Percentiles rank a stretch among this genome's conserved stretches.
Conservation (phyloP, 2,888 invertebrate genomes). For the Euzophera pinguis region DNA sequence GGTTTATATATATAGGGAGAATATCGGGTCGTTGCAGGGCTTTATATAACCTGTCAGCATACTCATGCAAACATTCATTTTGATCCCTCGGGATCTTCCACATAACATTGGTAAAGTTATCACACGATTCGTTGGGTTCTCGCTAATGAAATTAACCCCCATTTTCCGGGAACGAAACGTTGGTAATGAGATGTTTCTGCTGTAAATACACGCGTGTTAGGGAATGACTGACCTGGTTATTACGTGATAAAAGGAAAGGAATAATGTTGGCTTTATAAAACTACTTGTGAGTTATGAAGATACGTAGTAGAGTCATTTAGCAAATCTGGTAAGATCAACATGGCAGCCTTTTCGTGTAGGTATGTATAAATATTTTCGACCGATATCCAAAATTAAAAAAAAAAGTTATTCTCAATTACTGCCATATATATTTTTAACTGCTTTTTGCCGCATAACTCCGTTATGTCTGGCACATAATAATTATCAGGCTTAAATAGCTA, state of each 20-base stretch:
- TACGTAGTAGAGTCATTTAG: not conserved
- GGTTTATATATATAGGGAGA: too few relatives aligned
- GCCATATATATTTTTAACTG: too few relatives aligned
- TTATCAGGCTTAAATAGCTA: too few relatives aligned
- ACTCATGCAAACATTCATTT: slow-evolving; percentile 40
- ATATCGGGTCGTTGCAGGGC: slow-evolving; percentile 9
- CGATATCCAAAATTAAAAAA: too few relatives aligned
- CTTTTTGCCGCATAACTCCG: too few relatives aligned
- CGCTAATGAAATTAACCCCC: slow-evolving; percentile 77
- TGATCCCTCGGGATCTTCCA: slow-evolving; percentile 61
- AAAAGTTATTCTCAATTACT: too few relatives aligned
- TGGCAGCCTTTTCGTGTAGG: too few relatives aligned
- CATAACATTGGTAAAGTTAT: slow-evolving; percentile 75
- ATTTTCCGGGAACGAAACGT: slow-evolving; percentile 56
- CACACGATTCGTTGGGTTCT: slow-evolving; percentile 76
- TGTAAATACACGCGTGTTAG: slow-evolving; percentile 59
- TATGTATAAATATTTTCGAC: too few relatives aligned
- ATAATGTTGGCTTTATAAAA: slow-evolving; percentile 20
- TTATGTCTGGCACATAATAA: too few relatives aligned
- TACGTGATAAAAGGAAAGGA: slow-evolving; percentile 24
- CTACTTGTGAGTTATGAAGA: slow-evolving; percentile 7
- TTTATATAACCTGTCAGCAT: slow-evolving; percentile 40
- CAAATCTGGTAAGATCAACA: too few relatives aligned
- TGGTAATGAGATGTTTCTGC: slow-evolving; percentile 65
- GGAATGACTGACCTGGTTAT: slow-evolving; percentile 42